Conservation (phyloP, 2,113 vertebrate species). For the Erpornis zantholeuca region DNA sequence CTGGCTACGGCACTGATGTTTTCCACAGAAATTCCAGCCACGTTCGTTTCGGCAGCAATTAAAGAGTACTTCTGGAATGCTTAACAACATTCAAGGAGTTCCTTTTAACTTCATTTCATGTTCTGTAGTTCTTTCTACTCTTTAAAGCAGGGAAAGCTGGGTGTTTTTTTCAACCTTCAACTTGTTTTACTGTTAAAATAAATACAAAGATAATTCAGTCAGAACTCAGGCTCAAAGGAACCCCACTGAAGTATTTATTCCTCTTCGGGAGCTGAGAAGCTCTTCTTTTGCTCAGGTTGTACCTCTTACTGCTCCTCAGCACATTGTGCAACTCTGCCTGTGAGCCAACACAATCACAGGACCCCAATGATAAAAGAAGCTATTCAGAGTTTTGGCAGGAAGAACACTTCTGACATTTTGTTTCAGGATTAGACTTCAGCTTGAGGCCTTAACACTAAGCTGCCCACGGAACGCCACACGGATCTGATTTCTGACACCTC, state of each 20-base stretch:
- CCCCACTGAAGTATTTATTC: not conserved
- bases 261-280: not conserved
- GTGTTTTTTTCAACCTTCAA: not conserved
- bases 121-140: not conserved
- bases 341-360: not conserved
- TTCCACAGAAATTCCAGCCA: constrained; percentile 5
- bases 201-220: constrained; percentile 7
- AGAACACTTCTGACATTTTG: not conserved
- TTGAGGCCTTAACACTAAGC: not conserved
- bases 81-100: constrained; percentile 2
- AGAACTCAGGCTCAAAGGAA: not conserved
- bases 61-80: constrained; percentile 30
- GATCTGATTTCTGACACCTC: not conserved
- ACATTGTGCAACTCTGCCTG: not conserved
- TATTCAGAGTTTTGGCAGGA: constrained; percentile 38
- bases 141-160: not conserved
- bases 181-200: not conserved
- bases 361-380: constrained; percentile 7
- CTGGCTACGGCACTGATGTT: not conserved
- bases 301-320: not conserved
- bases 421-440: not conserved
- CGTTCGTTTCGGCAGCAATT: constrained; percentile 26
- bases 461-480: not conserved
- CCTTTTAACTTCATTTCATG: not conserved
- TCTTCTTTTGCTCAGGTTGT: constrained; percentile 12